Base-by-base conservation (phyloP, 2,888 invertebrate species). In the Galerucella nymphaeae region DNA sequence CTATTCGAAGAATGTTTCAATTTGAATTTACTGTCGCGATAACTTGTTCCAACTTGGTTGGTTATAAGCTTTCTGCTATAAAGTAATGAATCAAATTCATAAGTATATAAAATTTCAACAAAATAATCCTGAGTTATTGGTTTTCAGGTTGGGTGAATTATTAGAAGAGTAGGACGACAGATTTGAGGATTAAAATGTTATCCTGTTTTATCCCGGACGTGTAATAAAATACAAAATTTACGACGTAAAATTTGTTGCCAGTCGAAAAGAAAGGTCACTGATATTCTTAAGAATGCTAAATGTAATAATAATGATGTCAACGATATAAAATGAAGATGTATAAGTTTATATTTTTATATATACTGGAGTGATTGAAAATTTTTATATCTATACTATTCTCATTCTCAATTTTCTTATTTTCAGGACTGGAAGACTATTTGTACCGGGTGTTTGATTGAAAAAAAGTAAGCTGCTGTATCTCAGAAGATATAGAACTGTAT, bases 151-250 rank as follows among this genome's bases (percentile, higher is more conserved):
- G 69, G 66, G 70, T 76, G 72, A 76, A 72, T 73, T 76, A 76
- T 76, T 70, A 70, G 59, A 20, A 55, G 55, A 71, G 70, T 75
- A 72, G 53, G 78, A 80, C 79, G 79, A 80, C 81, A 80, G 76
- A 75, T 75, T 80, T 74, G 66, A 74, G 81, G 80, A 82, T 82
- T 82, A 82, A 82, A 77, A 79, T 82, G 82, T 82, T 81, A 82
- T 80, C 77, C 80, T 76, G 75, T 79, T 80, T 82, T 81, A 81
- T 81, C 81, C 80, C 68, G 74, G 79, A 80, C 80, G 80, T 79
- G 80, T 71, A 78, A 82, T 82, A 81, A 79, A 79, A 64, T 76
- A 78, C 66, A 70, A 78, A 75, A 79, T 79, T 80, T 80, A 72
- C 61, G 50, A 57, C 9, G 10, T 57, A 42, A 48, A 63, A 63